Base-by-base conservation (phyloP, 2,888 invertebrate genomes). In the Alloscopus bannaensis region DNA sequence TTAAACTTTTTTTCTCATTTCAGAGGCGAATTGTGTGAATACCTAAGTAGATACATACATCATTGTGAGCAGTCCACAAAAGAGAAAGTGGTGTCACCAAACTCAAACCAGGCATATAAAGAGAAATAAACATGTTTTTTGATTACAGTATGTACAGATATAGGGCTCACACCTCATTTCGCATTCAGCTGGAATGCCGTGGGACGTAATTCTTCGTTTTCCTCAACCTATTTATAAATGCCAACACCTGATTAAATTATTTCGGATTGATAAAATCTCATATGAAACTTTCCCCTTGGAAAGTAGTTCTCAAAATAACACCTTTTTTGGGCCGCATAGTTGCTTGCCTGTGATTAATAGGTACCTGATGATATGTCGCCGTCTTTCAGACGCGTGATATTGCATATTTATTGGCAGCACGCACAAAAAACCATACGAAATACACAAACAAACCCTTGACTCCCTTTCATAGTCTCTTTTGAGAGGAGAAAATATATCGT, bases 241-340 rank as follows among this genome's bases (percentile, higher is more conserved):
- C 76, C 76, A 77, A 77, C 76, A 77, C 76, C 76, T 77, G 76
- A 77, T 77, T 77, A 77, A 77, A 77, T 77, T 77, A 77, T 77
- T 77, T 77, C 76, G 69, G 55, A 77, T 69, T 77, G 76, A 77
- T 77, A 77, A 77, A 77, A 77, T 69, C 69, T 69, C 62, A 69
- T 60, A 77, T 62, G 62, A 69, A 62, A 77, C 68, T 62, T 69
- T 40, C 26, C 18, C 40, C 29, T 13, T 62, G 57, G 42, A 22
- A 70, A 26, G 52, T 20, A 71, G 29, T 60, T 40, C 75, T 50
- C 66, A 60, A 60, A 68, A 66, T 66, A 66, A 24, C 75, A 68
- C 75, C 66, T 68, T 65, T 47, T 50, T 47, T 60, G 47, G 66
- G 65, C 55, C 57, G 47, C 36, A 60, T 75, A 68, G 50, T 77